Evolutionary conservation across 2,888 invertebrate species (phyloP).

Genomic region (Lottia gigantea): DNA sequence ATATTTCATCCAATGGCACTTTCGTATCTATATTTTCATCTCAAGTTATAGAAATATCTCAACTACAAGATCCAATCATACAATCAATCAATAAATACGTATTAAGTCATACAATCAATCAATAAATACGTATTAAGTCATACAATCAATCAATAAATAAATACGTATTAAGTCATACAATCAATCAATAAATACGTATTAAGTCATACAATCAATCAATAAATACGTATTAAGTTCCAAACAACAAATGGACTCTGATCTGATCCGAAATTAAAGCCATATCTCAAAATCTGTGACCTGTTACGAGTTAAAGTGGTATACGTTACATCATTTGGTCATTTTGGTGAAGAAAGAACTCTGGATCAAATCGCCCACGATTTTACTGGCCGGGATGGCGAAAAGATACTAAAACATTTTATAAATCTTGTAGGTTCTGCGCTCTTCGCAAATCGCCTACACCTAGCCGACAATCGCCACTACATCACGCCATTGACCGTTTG

Average conservation of each 20-base stretch:
- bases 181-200: too few species aligned
- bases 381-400: neutral
- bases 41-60: neutral
- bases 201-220: too few species aligned
- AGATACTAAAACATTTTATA: neutral
- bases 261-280: too few species aligned
- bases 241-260: too few species aligned
- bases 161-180: too few species aligned
- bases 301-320: too few species aligned
- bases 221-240: too few species aligned
- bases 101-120: too few species aligned
- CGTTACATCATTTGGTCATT: accelerated
- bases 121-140: too few species aligned
- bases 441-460: neutral
- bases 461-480: neutral
- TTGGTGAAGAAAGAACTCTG: neutral
- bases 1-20: neutral
- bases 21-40: neutral
- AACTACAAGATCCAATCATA: neutral
- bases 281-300: too few species aligned
- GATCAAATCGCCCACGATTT: neutral
- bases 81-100: neutral
- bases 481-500: neutral
- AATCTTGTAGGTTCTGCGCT: neutral
- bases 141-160: too few species aligned